Percentiles rank a stretch among this genome's conserved stretches.
Evolutionary conservation across 2,888 invertebrate genomes (phyloP).

Genomic region (Agriopis aurantiaria): DNA sequence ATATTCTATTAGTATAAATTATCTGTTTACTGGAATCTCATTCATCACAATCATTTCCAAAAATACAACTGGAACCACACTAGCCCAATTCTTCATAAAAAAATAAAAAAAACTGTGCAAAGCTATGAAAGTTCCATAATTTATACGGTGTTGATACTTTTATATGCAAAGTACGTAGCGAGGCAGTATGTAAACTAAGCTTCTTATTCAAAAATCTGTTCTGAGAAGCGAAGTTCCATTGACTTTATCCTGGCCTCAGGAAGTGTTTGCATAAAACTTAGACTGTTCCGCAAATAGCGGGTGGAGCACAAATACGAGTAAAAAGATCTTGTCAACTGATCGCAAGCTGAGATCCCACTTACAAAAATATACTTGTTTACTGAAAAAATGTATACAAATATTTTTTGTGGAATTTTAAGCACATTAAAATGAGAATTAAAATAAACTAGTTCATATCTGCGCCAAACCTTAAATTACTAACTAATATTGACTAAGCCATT

Average conservation of each 20-base stretch:
- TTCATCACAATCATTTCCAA: background rate
- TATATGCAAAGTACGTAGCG: background rate
- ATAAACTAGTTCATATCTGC: no score
- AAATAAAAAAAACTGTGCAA: background rate
- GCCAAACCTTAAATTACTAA: no score
- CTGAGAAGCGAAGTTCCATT: constrained; percentile 37
- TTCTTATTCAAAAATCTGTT: constrained; percentile 16
- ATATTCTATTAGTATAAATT: background rate
- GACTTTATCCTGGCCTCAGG: constrained; percentile 44
- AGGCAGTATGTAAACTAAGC: background rate
- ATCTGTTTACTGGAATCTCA: background rate
- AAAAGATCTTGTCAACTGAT: constrained; percentile 35
- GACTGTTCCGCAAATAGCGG: constrained; percentile 49
- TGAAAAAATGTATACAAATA: constrained; percentile 4
- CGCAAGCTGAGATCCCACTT: background rate
- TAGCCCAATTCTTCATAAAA: no score
- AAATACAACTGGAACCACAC: background rate
- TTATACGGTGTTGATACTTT: background rate
- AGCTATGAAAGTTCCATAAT: background rate
- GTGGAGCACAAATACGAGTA: constrained; percentile 41
- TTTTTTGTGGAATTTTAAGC: background rate
- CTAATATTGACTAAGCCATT: no score
- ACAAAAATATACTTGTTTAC: constrained; percentile 14
- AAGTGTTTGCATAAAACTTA: constrained; percentile 49
- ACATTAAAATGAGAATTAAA: background rate